Evolutionary conservation across 2,888 invertebrate genomes (phyloP), one percentile per base, ranked within the genome.

Genomic region (Theretra japonica): DNA sequence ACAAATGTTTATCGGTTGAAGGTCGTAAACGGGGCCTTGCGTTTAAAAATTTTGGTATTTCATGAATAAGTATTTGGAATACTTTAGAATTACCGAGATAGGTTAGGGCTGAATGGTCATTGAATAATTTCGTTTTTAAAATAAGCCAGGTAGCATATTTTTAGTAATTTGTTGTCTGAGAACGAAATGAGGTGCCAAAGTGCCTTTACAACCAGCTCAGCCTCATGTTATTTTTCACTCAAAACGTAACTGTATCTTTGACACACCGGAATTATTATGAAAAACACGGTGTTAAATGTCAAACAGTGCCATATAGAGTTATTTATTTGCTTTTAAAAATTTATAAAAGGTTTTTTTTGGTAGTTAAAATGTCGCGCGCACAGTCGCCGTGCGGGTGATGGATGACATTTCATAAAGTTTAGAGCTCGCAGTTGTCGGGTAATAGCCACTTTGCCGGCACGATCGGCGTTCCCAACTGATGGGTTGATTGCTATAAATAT

Each of bases 401-500:
- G 81, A 86, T 88, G 88, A 85, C 82, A 86, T 88, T 86, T 86
- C 83, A 83, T 85, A 84, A 85, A 84, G 79, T 87, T 89, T 87
- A 84, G 86, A 88, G 82, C 80, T 79, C 80, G 83, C 86, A 88
- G 88, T 91, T 90, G 88, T 41, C 85, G 83, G 80, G 87, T 87
- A 86, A 86, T 87, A 82, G 83, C 82, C 82, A 80, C 79, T 85
- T 17, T 82, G 80, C 74, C 77, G 74, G 77, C 75, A 75, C 80
- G 79, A 87, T 88, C 88, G 85, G 83, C 90, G 85, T 89, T 87
- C 89, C 89, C 75, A 85, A 81, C 81, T 88, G 90, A 90, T 91
- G 87, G 89, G 87, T 90, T 90, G 91, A 91, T 91, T 90, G 83
- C 88, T 87, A 84, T 83, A 86, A 88, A 88, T 89, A 88, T 89